These are phyloP conservation scores for Conomelus anceps DNA, from an alignment of 2,888 invertebrate species.

Conservation along the genomic window DNA sequence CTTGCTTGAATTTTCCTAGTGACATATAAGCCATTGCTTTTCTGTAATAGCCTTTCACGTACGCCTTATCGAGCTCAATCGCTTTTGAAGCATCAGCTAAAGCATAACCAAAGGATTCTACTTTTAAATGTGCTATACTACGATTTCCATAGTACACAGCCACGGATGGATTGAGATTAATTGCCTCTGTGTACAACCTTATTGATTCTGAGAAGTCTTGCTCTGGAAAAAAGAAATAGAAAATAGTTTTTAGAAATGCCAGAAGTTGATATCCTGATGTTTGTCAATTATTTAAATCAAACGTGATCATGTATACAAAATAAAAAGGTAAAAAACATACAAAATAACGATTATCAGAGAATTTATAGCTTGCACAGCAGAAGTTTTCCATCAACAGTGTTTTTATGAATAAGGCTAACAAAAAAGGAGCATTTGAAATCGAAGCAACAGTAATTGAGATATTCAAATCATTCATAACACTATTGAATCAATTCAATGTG, in stretches of 20 bases:
- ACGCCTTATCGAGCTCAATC: conserved; percentile 79
- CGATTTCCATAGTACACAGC: conserved; percentile 92
- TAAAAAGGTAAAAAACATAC: too few relatives aligned
- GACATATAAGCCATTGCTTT: conserved; percentile 97
- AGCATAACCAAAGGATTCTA: conserved; percentile 94
- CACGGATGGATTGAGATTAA: conserved; percentile 62
- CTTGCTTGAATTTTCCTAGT: conserved; percentile 92
- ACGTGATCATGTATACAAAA: not conserved
- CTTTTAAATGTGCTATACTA: conserved; percentile 88
- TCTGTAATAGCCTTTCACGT: conserved; percentile 95
- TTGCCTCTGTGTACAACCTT: conserved; percentile 73
- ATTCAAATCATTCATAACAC: too few relatives aligned
- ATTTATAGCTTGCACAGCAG: too few relatives aligned
- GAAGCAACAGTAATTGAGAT: too few relatives aligned
- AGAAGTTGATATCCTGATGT: not conserved
- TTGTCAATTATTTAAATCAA: too few relatives aligned
- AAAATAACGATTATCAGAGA: too few relatives aligned
- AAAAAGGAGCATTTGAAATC: too few relatives aligned
- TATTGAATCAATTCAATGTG: too few relatives aligned
- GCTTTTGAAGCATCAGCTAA: conserved; percentile 85
- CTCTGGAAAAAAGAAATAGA: conserved; percentile 57
- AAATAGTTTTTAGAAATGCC: conserved; percentile 27
- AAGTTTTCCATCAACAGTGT: too few relatives aligned
- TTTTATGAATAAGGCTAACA: too few relatives aligned
- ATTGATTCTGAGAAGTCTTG: conserved; percentile 87